Percentiles rank a stretch among this genome's conserved stretches.
Conservation (phyloP, 2,113 vertebrate genomes). For the Micronycteris hirsuta region DNA sequence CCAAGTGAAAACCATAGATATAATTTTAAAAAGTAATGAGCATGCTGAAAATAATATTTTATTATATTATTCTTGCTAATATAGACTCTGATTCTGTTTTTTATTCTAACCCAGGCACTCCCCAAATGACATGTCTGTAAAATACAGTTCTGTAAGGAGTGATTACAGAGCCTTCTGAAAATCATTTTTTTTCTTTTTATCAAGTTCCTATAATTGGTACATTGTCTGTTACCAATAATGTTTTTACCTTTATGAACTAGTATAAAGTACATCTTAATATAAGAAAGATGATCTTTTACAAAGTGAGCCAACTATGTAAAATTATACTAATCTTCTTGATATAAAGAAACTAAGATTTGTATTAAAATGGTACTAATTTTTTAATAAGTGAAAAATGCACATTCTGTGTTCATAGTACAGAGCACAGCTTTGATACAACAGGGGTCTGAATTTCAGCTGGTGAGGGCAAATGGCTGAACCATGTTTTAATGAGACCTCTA, state of each 20-base stretch:
- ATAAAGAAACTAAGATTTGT: background rate
- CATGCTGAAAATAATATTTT: background rate
- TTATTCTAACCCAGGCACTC: background rate
- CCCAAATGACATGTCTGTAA: background rate
- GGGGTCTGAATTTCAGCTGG: background rate
- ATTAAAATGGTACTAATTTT: background rate
- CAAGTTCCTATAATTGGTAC: background rate
- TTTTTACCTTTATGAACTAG: background rate
- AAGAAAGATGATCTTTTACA: background rate
- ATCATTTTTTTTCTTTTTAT: background rate
- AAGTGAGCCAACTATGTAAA: background rate
- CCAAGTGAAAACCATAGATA: slow-evolving; percentile 1
- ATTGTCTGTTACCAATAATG: background rate
- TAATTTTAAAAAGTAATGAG: background rate
- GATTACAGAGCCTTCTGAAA: background rate
- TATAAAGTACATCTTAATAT: background rate
- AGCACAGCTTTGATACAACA: background rate
- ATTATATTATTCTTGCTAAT: background rate
- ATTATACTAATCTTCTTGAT: background rate
- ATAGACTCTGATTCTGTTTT: background rate
- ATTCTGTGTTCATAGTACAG: background rate
- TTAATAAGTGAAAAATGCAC: background rate
- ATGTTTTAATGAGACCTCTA: background rate
- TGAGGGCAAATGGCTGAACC: background rate
- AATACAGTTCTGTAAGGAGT: background rate